phyloP scores from a whole-genome alignment of 1,140 invertebrate species.

The Yoshiicerus persimilis region DNA sequence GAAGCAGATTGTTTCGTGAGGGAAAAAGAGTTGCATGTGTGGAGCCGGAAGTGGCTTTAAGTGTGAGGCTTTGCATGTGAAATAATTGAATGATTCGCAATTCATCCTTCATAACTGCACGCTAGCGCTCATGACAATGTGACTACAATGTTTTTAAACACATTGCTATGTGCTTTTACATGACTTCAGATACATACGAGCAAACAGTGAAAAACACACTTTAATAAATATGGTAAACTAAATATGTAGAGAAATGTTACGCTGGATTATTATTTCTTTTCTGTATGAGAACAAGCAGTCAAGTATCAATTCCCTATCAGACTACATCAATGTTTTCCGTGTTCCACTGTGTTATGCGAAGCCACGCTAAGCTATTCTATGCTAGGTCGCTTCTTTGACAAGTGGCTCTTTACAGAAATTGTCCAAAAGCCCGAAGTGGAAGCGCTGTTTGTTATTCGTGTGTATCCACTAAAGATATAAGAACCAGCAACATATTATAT shows the following conservation, averaged over 20 bases:
- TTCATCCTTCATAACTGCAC: constrained; percentile 41
- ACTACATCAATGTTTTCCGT: neutral
- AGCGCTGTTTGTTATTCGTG: neutral
- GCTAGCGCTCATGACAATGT: constrained; percentile 45
- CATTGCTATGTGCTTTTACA: constrained; percentile 21
- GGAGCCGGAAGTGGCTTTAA: constrained; percentile 45
- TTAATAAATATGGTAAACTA: neutral
- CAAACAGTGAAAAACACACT: neutral
- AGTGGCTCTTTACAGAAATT: neutral
- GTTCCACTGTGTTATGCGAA: neutral
- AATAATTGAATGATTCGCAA: constrained; percentile 50
- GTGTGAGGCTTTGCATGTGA: constrained; percentile 49
- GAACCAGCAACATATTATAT: neutral
- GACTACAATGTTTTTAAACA: constrained; percentile 44
- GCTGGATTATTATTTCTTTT: neutral
- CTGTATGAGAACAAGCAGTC: neutral
- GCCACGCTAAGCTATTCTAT: neutral
- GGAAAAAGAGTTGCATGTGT: constrained; percentile 34
- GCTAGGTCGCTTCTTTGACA: neutral
- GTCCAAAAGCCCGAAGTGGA: neutral
- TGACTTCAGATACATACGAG: neutral
- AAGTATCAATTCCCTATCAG: neutral
- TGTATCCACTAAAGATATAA: neutral
- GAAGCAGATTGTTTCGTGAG: constrained; percentile 18
- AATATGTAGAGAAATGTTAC: neutral